Conservation (phyloP, 2,797 vertebrate species). For the Iguana delicatissima region DNA sequence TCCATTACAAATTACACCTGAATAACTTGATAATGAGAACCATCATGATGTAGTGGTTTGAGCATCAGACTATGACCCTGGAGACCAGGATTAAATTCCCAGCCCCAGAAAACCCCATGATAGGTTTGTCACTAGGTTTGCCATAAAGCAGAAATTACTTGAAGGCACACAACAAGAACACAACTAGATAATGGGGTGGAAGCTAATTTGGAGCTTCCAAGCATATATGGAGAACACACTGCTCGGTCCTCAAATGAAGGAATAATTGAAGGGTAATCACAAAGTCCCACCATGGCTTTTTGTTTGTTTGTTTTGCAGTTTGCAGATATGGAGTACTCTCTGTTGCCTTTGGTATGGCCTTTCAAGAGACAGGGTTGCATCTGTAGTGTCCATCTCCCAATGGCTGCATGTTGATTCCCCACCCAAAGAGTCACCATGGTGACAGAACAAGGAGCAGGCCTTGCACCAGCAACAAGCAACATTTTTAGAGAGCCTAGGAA, state of each 20-base stretch:
- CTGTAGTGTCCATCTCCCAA: neutral
- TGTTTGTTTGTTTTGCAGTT: neutral
- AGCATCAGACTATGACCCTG: no score
- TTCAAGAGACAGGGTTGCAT: neutral
- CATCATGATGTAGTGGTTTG: no score
- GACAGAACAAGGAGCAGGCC: constrained; percentile 64
- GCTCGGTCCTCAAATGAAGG: neutral
- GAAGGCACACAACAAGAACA: no score
- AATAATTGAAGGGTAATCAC: neutral
- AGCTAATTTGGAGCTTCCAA: neutral
- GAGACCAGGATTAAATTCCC: no score
- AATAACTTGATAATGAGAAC: no score
- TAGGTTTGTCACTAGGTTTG: no score
- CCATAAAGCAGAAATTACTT: no score
- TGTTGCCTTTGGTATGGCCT: neutral
- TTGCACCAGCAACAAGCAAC: constrained; percentile 54
- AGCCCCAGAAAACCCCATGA: no score
- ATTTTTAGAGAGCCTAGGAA: constrained; percentile 41
- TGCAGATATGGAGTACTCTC: no score
- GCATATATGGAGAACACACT: neutral
- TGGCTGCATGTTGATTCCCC: constrained; percentile 16
- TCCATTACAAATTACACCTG: neutral
- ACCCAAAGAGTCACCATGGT: constrained; percentile 66
- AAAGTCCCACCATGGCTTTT: neutral
- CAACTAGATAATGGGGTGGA: neutral